A percentile compares a stretch with the other conserved stretches of the same genome.
Evolutionary conservation across 2,797 vertebrate genomes (phyloP).

Genomic region (Rhynchotus rufescens): DNA sequence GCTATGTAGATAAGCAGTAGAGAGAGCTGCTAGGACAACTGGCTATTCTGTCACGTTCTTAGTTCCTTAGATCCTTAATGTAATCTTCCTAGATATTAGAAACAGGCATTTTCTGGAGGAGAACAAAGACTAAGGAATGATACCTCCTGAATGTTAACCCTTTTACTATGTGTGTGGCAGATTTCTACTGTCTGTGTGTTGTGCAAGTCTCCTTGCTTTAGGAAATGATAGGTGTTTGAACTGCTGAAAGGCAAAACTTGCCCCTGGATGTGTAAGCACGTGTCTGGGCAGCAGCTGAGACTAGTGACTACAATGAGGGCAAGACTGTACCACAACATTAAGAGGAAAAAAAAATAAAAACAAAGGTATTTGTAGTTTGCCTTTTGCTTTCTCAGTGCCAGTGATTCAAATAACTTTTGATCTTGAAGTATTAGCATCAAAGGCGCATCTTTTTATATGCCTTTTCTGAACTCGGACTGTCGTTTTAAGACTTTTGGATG

Average conservation of each 20-base stretch:
- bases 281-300: neutral
- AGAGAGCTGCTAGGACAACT: conserved; percentile 29
- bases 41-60: conserved; percentile 27
- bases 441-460: conserved; percentile 76
- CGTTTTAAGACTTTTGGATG: conserved; percentile 76
- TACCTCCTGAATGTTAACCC: conserved; percentile 68
- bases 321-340: neutral
- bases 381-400: conserved; percentile 57
- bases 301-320: conserved; percentile 49
- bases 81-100: conserved; percentile 55
- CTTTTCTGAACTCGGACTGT: conserved; percentile 75
- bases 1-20: conserved; percentile 39
- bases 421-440: conserved; percentile 72
- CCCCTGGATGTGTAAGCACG: conserved; percentile 58
- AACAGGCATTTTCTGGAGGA: conserved; percentile 20
- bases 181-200: conserved; percentile 61
- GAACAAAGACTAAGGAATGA: conserved; percentile 73
- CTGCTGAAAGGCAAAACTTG: conserved; percentile 68
- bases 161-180: conserved; percentile 55
- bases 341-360: neutral
- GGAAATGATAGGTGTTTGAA: conserved; percentile 81
- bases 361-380: conserved; percentile 56
- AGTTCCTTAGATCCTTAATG: neutral
- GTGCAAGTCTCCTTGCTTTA: conserved; percentile 54
- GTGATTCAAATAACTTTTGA: conserved; percentile 80